Base-by-base conservation (phyloP, 2,888 invertebrate genomes). In the Agonopterix alstromeriana region DNA sequence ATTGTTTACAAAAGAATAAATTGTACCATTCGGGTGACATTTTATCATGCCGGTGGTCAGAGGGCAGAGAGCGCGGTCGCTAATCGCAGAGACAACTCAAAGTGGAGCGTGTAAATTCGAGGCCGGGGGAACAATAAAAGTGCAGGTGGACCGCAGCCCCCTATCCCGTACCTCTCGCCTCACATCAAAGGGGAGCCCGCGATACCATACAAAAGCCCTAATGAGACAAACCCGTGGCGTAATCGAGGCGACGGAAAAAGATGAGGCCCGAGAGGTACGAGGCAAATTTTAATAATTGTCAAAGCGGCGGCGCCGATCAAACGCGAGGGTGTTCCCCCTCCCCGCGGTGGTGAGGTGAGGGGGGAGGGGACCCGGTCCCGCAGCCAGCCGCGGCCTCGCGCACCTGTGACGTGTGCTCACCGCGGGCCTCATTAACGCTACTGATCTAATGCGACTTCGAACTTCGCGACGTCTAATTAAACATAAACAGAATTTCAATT, bases 201-300 rank as follows among this genome's bases (percentile, higher is more conserved):
- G 81, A 84, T 84, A 79, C 85, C 82, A 82, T 81, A 87, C 86
- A 86, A 86, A 86, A 85, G 87, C 86, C 85, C 83, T 88, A 88
- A 88, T 87, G 88, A 88, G 87, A 87, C 87, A 85, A 88, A 87
- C 86, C 85, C 87, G 86, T 82, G 79, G 84, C 83, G 84, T 87
- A 87, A 84, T 85, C 86, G 87, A 87, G 86, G 84, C 86, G 86
- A 86, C 81, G 82, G 88, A 83, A 87, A 88, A 85, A 87, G 87
- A 87, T 87, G 87, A 87, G 83, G 80, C 85, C 78, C 76, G 85
- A 82, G 84, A 82, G 85, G 84, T 85, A 85, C 86, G 85, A 82
- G 87, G 87, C 89, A 84, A 88, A 89, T 89, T 89, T 89, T 89
- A 89, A 89, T 89, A 89, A 89, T 89, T 89, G 89, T 89, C 89